Evolutionary conservation across 2,797 vertebrate species (phyloP).

Genomic region (Anomalospiza imberbis): DNA sequence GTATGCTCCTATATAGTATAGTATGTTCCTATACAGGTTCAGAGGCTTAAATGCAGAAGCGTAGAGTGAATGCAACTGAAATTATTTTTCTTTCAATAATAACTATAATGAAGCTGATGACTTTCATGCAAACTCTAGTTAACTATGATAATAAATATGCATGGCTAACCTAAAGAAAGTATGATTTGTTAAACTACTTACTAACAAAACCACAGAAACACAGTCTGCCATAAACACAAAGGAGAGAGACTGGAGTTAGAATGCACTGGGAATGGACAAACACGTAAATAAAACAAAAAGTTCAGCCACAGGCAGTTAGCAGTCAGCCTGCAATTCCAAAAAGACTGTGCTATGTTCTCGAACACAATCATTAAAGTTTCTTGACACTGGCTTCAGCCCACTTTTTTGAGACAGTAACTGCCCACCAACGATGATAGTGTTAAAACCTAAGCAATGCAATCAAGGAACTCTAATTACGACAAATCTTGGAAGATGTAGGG

Average conservation of each 20-base stretch:
- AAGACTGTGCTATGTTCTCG: not conserved
- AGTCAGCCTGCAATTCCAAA: not conserved
- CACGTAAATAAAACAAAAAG: not conserved
- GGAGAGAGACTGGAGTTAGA: not conserved
- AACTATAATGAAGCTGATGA: not conserved
- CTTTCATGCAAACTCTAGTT: not conserved
- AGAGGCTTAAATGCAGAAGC: not conserved
- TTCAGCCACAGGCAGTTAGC: not conserved
- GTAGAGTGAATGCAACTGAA: not conserved
- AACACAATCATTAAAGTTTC: not conserved
- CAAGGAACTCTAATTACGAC: not conserved
- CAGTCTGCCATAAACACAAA: not conserved
- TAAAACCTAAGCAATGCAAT: not conserved
- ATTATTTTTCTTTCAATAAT: not conserved
- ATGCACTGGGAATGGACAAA: not conserved
- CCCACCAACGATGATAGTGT: not conserved
- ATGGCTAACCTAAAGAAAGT: not conserved
- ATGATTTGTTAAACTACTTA: not conserved
- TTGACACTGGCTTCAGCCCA: not conserved
- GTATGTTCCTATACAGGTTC: not conserved
- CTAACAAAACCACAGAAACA: not conserved
- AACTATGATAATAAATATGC: not conserved
- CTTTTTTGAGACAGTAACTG: not conserved
- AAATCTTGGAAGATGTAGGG: not conserved
- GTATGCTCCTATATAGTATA: no score